Percentiles rank a stretch among this genome's conserved stretches.
These are phyloP conservation scores for Bicyclus anynana DNA, from an alignment of 1,140 invertebrate genomes.

Conservation along the genomic window DNA sequence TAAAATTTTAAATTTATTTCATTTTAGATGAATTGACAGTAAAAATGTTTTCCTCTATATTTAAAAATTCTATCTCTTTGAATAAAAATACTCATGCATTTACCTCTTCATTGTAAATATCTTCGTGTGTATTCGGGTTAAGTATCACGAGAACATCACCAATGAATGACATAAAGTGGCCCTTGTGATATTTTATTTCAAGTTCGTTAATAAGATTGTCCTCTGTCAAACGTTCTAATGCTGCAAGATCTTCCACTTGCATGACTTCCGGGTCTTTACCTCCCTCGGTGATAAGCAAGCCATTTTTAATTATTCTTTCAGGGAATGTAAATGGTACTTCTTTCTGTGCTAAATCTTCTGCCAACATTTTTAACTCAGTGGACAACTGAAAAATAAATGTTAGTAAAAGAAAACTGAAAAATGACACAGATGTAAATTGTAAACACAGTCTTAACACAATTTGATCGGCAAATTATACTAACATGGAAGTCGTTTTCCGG, in stretches of 20 bases:
- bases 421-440: no score
- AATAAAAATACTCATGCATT: slow-evolving; percentile 34
- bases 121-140: slow-evolving; percentile 87
- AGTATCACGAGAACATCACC: slow-evolving; percentile 93
- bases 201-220: slow-evolving; percentile 87
- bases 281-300: slow-evolving; percentile 74
- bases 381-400: slow-evolving; percentile 48
- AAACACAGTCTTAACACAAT: no score
- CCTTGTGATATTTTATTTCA: slow-evolving; percentile 82
- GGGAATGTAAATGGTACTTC: slow-evolving; percentile 66
- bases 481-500: slow-evolving; percentile 88
- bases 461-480: no score
- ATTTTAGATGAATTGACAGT: not conserved
- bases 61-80: no score
- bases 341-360: slow-evolving; percentile 59
- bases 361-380: slow-evolving; percentile 81
- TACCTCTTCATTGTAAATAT: slow-evolving; percentile 84
- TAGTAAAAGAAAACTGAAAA: no score
- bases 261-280: slow-evolving; percentile 81
- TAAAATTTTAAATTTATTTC: not conserved
- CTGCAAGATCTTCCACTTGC: slow-evolving; percentile 91
- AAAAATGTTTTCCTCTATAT: no score
- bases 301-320: slow-evolving; percentile 83
- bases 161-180: slow-evolving; percentile 90
- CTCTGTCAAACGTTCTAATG: slow-evolving; percentile 87